Conservation (phyloP, 1,140 invertebrate species). For the Amphibalanus amphitrite region DNA sequence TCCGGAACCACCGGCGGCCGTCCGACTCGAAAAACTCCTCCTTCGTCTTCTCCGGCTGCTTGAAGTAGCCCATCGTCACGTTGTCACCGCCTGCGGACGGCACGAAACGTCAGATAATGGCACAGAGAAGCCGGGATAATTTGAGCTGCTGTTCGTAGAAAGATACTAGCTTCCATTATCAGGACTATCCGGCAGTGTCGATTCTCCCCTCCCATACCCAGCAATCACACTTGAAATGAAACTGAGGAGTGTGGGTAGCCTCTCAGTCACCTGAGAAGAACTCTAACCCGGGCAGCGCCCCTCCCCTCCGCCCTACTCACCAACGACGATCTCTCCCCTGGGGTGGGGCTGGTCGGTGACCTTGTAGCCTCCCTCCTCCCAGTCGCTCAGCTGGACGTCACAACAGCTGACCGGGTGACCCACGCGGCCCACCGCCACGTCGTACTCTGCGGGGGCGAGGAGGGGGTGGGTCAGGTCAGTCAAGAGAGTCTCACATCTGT, state of each 20-base stretch:
- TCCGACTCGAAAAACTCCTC: slow-evolving; percentile 77
- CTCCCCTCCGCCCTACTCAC: too few species aligned
- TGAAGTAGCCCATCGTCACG: slow-evolving; percentile 86
- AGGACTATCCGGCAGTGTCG: too few species aligned
- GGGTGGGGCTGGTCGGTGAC: slow-evolving; percentile 20
- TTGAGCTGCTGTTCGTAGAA: too few species aligned
- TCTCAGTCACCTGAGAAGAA: too few species aligned
- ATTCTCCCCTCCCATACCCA: too few species aligned
- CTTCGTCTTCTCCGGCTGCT: slow-evolving; percentile 66
- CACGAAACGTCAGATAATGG: too few species aligned
- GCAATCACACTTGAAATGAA: too few species aligned
- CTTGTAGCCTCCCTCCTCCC: slow-evolving; percentile 24
- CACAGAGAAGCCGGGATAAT: too few species aligned
- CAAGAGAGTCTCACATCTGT: too few species aligned
- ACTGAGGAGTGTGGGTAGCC: too few species aligned
- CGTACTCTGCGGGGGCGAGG: slow-evolving; percentile 12
- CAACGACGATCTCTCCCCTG: slow-evolving; percentile 20
- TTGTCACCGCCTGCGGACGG: slow-evolving; percentile 59
- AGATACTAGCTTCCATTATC: too few species aligned
- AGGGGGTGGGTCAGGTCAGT: background rate
- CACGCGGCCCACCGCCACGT: slow-evolving; percentile 20
- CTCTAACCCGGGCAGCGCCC: too few species aligned
- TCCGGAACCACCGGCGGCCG: slow-evolving; percentile 75
- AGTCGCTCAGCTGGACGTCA: slow-evolving; percentile 24
- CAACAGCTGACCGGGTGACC: slow-evolving; percentile 21